Evolutionary conservation across 2,113 vertebrate genomes (phyloP).

Genomic region (Serinus canaria): DNA sequence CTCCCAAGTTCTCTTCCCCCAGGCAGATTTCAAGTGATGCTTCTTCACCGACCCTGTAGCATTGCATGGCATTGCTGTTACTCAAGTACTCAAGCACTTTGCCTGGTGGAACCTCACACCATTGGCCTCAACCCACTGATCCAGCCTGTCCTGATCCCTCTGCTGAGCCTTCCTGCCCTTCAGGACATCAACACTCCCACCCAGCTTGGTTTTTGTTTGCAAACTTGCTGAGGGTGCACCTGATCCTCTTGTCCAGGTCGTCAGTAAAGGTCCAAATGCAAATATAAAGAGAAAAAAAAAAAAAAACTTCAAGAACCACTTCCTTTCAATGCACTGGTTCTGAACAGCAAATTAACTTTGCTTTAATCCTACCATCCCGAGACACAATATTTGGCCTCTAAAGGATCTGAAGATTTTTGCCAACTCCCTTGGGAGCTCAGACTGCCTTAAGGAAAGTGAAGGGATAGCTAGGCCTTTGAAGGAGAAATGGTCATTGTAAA

Average conservation of each 20-base stretch:
- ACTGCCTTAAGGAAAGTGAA: neutral
- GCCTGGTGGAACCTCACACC: no score
- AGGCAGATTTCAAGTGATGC: neutral
- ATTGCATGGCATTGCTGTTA: neutral
- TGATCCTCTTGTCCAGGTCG: neutral
- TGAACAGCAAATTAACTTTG: neutral
- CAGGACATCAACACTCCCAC: neutral
- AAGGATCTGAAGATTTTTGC: neutral
- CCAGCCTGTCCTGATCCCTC: neutral
- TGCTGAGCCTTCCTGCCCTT: neutral
- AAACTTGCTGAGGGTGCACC: neutral
- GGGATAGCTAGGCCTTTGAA: neutral
- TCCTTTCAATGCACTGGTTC: neutral
- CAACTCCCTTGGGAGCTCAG: neutral
- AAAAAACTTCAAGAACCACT: neutral
- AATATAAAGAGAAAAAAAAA: neutral
- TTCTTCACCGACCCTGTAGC: neutral
- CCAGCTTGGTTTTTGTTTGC: neutral
- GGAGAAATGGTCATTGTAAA: neutral
- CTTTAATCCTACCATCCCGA: neutral
- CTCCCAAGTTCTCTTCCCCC: neutral
- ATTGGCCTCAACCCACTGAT: accelerated
- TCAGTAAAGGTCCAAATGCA: neutral
- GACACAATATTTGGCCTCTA: neutral
- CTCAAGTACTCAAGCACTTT: no score